phyloP scores from a whole-genome alignment of 2,797 vertebrate species.

The Gephyroberyx darwinii region DNA sequence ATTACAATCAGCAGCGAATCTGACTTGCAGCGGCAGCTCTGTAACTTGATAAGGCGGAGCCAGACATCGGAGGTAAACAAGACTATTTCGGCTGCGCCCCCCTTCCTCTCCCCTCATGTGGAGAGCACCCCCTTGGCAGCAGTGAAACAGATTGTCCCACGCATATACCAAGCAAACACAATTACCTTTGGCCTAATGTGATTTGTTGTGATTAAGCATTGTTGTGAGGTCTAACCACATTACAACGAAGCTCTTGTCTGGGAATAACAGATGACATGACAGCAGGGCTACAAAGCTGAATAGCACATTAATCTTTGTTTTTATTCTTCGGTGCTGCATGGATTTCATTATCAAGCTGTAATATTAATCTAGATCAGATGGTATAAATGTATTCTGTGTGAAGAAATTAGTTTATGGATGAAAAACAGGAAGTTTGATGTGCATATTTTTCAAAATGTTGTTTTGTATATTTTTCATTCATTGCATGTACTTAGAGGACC shows the following conservation, averaged over 20 bases:
- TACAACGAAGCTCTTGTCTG: conserved; percentile 75
- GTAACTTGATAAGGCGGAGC: conserved; percentile 81
- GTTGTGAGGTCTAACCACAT: conserved; percentile 79
- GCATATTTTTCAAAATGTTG: conserved; percentile 14
- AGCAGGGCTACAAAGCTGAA: conserved; percentile 68
- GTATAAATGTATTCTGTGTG: conserved; percentile 55
- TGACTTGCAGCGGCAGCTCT: conserved; percentile 68
- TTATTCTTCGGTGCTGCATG: conserved; percentile 66
- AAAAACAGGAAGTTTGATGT: conserved; percentile 49
- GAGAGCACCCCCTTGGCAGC: conserved; percentile 65
- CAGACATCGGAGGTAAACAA: conserved; percentile 83
- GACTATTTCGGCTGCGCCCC: conserved; percentile 72
- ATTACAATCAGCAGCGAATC: conserved; percentile 81
- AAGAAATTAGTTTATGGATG: conserved; percentile 45
- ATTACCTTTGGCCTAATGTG: conserved; percentile 81
- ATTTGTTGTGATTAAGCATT: conserved; percentile 83
- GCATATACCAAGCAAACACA: conserved; percentile 79
- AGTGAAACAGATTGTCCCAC: conserved; percentile 73
- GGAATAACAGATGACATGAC: conserved; percentile 80
- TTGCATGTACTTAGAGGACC: conserved; percentile 35
- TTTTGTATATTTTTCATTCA: conserved; percentile 27
- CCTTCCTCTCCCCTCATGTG: conserved; percentile 49
- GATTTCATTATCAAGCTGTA: conserved; percentile 74
- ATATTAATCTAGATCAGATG: conserved; percentile 59
- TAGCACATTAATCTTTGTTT: conserved; percentile 76